Base-by-base conservation (phyloP, 2,888 invertebrate species). In the Leucoma salicis region DNA sequence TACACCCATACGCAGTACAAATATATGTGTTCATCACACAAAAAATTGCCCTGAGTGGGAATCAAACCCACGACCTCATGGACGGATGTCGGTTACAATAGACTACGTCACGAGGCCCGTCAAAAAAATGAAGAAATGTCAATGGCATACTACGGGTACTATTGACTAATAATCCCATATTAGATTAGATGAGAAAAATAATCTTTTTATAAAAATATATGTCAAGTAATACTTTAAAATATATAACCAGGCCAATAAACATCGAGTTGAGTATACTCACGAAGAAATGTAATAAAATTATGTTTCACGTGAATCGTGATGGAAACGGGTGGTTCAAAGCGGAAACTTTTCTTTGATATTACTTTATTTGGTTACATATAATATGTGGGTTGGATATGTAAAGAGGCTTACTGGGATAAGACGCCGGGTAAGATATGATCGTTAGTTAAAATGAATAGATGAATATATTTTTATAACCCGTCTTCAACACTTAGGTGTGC, bases 311-410 rank as follows among this genome's bases (percentile, higher is more conserved):
- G 66, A 67, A 66, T 63, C 57, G 59, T 57, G 64, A 71, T 66
- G 66, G 64, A 69, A 66, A 62, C 50, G 60, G 53, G 37, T 49
- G 62, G 53, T 61, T 64, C 60, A 65, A 69, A 66, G 66, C 62
- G 62, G 63, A 55, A 68, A 70, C 65, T 70, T 74, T 68, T 66
- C 74, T 79, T 78, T 77, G 74, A 78, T 76, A 78, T 76, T 73
- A 71, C 67, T 74, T 77, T 75, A 78, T 78, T 75, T 70, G 63
- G 70, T 67, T 70, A 63, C 57, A 54, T 58, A 11, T 5, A 8
- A 65, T 65, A 65, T 64, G 62, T 57, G 64, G 62, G 63, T 47
- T 65, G 57, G 65, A 63, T 65, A 68, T 61, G 63, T 66, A 63
- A 64, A 66, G 57, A 57, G 63, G 72, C 68, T 74, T 72, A 73